These are phyloP conservation scores for Dryomyza anilis DNA, from an alignment of 2,888 invertebrate species.

Conservation along the genomic window DNA sequence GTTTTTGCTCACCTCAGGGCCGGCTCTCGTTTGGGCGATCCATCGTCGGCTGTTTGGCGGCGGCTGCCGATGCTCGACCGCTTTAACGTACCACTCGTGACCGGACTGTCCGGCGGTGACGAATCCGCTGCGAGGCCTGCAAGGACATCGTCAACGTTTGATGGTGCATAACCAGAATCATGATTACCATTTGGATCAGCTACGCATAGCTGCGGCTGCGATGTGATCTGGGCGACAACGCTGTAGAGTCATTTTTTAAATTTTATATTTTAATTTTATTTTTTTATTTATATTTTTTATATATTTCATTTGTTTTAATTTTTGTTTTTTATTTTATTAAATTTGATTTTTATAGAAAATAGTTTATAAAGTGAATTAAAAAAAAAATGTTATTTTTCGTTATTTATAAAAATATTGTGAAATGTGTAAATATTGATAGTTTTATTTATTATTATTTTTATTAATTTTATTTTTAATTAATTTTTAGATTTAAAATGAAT, in stretches of 20 bases:
- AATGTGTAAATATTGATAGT: no score
- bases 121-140: conserved; percentile 66
- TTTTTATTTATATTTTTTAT: background rate
- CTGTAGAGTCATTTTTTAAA: conserved; percentile 54
- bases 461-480: no score
- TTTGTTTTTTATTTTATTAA: background rate
- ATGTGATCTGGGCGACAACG: conserved; percentile 66
- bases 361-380: no score
- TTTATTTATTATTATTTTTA: no score
- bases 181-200: conserved; percentile 82
- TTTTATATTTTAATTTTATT: background rate
- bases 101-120: conserved; percentile 64
- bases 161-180: conserved; percentile 81
- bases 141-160: conserved; percentile 64
- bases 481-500: no score
- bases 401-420: no score
- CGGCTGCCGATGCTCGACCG: conserved; percentile 55
- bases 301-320: background rate
- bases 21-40: conserved; percentile 58
- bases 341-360: no score
- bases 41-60: conserved; percentile 56
- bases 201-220: conserved; percentile 65
- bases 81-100: conserved; percentile 55
- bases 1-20: conserved; percentile 54
- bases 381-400: no score